Evolutionary conservation across 2,888 invertebrate genomes (phyloP).

Genomic region (Ornithoptera alexandrae): DNA sequence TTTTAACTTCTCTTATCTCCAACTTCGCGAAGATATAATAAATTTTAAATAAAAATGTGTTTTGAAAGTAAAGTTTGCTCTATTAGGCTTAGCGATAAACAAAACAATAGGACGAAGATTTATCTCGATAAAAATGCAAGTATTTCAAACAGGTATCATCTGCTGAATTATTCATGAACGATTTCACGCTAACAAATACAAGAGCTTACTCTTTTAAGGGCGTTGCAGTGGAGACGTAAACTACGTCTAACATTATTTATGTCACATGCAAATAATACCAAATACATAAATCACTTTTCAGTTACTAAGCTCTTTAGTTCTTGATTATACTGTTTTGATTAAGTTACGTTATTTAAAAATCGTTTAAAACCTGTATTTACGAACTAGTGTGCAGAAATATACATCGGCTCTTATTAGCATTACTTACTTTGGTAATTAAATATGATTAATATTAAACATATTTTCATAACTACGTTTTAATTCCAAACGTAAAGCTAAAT

Average conservation of each 20-base stretch:
- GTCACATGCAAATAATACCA: not conserved
- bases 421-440: too few species aligned
- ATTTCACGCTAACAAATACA: constrained; percentile 49
- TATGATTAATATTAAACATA: too few species aligned
- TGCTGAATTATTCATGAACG: constrained; percentile 53
- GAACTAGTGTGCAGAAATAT: too few species aligned
- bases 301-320: too few species aligned
- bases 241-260: not conserved
- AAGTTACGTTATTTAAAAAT: too few species aligned
- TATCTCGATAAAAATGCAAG: constrained; percentile 34
- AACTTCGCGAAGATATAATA: not conserved
- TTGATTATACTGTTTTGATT: too few species aligned
- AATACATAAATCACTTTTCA: not conserved
- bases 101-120: constrained; percentile 39
- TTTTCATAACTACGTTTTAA: too few species aligned
- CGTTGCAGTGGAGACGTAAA: constrained; percentile 31
- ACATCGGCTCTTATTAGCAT: too few species aligned
- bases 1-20: not conserved
- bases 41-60: not conserved
- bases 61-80: not conserved
- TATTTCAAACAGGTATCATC: constrained; percentile 13
- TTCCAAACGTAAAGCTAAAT: too few species aligned
- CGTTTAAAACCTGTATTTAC: too few species aligned
- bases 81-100: constrained; percentile 28
- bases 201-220: constrained; percentile 51